These are phyloP conservation scores for Pollenia amentaria DNA, from an alignment of 2,888 invertebrate species.

Conservation along the genomic window DNA sequence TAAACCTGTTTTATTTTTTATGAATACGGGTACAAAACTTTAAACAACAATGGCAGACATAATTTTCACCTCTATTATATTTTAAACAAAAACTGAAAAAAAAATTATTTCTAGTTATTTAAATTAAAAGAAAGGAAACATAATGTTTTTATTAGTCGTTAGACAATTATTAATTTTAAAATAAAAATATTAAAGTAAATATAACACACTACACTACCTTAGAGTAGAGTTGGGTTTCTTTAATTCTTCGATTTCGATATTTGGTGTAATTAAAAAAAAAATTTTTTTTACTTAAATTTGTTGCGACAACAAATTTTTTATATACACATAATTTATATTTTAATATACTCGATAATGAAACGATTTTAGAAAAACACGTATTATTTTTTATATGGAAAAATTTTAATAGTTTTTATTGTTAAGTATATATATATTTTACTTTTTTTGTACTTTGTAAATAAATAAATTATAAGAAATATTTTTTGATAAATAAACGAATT, in stretches of 20 bases:
- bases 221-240: constrained; percentile 15
- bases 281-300: not conserved
- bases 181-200: constrained; percentile 17
- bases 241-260: not conserved
- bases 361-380: not conserved
- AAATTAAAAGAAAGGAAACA: constrained; percentile 71
- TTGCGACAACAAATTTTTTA: constrained; percentile 8
- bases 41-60: not conserved
- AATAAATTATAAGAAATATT: constrained; percentile 66
- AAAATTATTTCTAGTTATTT: constrained; percentile 83
- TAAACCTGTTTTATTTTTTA: not conserved
- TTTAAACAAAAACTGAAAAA: constrained; percentile 28
- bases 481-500: constrained; percentile 65
- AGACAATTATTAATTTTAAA: constrained; percentile 80
- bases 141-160: constrained; percentile 79
- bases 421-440: constrained; percentile 42
- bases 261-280: constrained; percentile 1
- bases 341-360: not conserved
- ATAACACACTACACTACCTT: not conserved
- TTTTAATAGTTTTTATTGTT: constrained; percentile 46
- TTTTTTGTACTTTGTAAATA: constrained; percentile 63
- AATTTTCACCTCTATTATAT: constrained; percentile 13
- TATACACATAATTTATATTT: constrained; percentile 50
- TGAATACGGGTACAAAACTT: not conserved
- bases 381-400: constrained; percentile 23